Evolutionary conservation across 1,140 invertebrate genomes (phyloP).

Genomic region (Drosophila prosaltans): DNA sequence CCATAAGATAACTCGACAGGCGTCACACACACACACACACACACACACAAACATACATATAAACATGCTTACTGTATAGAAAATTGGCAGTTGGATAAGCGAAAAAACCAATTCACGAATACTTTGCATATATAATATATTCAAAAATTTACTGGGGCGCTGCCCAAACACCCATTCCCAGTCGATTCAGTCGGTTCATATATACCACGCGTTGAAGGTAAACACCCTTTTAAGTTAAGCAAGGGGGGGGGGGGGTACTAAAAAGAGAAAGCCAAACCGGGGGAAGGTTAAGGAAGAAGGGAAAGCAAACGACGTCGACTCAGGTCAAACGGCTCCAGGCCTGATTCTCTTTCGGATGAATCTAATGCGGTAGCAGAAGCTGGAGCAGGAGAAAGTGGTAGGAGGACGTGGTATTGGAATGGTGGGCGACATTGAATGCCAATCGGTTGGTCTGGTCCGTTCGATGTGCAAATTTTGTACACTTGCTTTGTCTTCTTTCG

Average conservation of each 20-base stretch:
- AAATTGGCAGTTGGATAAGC: slow-evolving; percentile 83
- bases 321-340: slow-evolving; percentile 62
- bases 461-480: slow-evolving; percentile 50
- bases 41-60: slow-evolving; percentile 28
- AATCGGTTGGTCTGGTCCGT: slow-evolving; percentile 28
- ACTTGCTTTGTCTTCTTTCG: not conserved
- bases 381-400: not conserved
- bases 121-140: slow-evolving; percentile 83
- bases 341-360: slow-evolving; percentile 15
- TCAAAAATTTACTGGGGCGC: slow-evolving; percentile 68
- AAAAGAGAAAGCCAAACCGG: not conserved
- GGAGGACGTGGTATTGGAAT: not conserved
- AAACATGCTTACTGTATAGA: slow-evolving; percentile 60
- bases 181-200: slow-evolving; percentile 23
- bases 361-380: slow-evolving; percentile 14
- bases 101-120: slow-evolving; percentile 83
- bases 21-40: slow-evolving; percentile 47
- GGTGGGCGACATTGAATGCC: slow-evolving; percentile 13
- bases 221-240: slow-evolving; percentile 66
- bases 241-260: not conserved
- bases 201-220: slow-evolving; percentile 74
- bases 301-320: slow-evolving; percentile 29
- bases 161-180: slow-evolving; percentile 55
- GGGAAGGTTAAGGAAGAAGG: slow-evolving; percentile 25
- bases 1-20: slow-evolving; percentile 78